Evolutionary conservation across 2,797 vertebrate genomes (phyloP).

Genomic region (Ptychadena robeensis): DNA sequence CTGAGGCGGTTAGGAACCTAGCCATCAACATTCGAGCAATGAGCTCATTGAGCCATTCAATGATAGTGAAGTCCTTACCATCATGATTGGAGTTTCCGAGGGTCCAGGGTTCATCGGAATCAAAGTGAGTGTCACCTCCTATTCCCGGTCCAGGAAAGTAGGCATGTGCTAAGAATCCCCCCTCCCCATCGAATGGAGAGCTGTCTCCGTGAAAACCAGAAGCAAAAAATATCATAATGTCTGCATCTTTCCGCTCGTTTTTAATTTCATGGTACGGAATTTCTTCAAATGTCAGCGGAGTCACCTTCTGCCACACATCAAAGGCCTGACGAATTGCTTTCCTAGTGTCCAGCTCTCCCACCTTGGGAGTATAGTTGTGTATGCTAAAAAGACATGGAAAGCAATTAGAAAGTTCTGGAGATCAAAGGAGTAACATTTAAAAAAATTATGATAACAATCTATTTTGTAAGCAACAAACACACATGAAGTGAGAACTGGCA

Average conservation of each 20-base stretch:
- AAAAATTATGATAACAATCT: too few species aligned
- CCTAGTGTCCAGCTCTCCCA: constrained; percentile 93
- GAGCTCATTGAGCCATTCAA: too few species aligned
- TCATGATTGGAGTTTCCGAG: constrained; percentile 94
- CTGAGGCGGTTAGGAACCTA: too few species aligned
- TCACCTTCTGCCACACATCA: constrained; percentile 96
- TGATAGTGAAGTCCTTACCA: constrained; percentile 74
- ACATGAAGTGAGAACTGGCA: too few species aligned
- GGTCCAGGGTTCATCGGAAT: constrained; percentile 97
- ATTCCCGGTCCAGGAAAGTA: constrained; percentile 98
- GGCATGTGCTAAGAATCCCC: constrained; percentile 95
- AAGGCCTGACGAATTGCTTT: constrained; percentile 95
- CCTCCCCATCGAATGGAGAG: constrained; percentile 95
- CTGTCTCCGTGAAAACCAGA: constrained; percentile 98
- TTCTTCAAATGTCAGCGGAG: constrained; percentile 92
- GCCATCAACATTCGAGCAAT: too few species aligned
- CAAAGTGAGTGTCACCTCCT: constrained; percentile 97
- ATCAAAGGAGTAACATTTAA: not conserved
- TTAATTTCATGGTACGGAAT: constrained; percentile 95
- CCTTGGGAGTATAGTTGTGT: constrained; percentile 97
- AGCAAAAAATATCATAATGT: constrained; percentile 99
- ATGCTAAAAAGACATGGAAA: constrained; percentile 76
- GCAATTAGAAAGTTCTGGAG: not conserved
- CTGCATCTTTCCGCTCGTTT: constrained; percentile 93
- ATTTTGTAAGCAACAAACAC: too few species aligned